Evolutionary conservation across 2,888 invertebrate species (phyloP), one percentile per base, ranked within the genome.

Genomic region (Athalia cordata): DNA sequence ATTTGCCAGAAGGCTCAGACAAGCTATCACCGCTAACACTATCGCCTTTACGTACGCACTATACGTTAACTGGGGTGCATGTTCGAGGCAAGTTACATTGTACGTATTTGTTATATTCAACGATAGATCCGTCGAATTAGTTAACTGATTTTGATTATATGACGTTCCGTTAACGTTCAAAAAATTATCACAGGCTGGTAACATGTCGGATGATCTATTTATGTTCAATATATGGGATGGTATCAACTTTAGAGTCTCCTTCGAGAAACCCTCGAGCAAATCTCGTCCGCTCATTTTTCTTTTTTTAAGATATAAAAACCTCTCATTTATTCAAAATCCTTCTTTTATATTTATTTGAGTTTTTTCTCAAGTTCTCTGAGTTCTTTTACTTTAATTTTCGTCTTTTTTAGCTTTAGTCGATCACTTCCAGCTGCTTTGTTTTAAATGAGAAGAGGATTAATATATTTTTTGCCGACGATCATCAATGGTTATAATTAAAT

Each of bases 1-100:
- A 88, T 96, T 96, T 15, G 95, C 96, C 68, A 95, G 88, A 45
- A 96, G 91, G 0, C 96, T 96, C 78, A 96, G 89, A 1, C 94
- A 84, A 0, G 95, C 95, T 93, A 96, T 94, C 7, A 93, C 91
- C 0, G 93, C 91, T 9, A 96, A 90, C 0, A 96, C 92, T 80
- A 94, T 92, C 0, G 93, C 94, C 85, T 94, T 93, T 15, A 95
- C 91, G 80, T 94, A 88, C 0, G 94, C 93, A 11, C 93, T 92
- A 72, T 91, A 92, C 5, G 94, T 94, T 49, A 95, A 90, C 75
- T 91, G 90, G 0, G 96, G 96, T 0, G 95, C 95, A 85, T 95
- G 95, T 64, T 93, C 93, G 79, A 93, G 87, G 82, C 93, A 93
- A 11, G 82, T 86, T 0, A 78, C 4, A 77, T 85, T 87, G 57